Evolutionary conservation across 2,888 invertebrate genomes (phyloP), one percentile per base, ranked within the genome.

Genomic region (Drosophila mimica): DNA sequence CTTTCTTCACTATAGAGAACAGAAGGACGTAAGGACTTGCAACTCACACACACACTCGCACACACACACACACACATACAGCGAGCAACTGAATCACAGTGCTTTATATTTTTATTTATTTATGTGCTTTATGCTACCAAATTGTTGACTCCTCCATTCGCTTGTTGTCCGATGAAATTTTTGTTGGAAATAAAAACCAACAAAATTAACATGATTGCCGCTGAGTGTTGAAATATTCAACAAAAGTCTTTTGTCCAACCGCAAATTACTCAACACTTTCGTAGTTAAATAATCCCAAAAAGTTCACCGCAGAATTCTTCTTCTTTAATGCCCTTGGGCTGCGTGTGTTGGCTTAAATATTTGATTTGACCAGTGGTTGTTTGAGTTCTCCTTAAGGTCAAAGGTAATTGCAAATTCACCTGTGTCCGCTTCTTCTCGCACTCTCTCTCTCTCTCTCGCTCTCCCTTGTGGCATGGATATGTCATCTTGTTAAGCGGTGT

Each of bases 41-140:
- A 33, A 7, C 36, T 30, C 28, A 6, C 51, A 33, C 36, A 28
- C 28, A 62, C 34, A 53, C 31, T 28, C 53, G 20, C 46, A n/a
- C 38, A 17, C 61, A n/a, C 40, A 53, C 38, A 52, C 36, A 36
- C 17, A 13, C n/a, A 46, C n/a, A 46, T 25, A 46, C 3, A 52
- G 2, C 4, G 8, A 25, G 17, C n/a, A 13, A 17, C 17, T 34
- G 28, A 34, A 25, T 34, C 52, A 60, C 62, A 54, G 61, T 53
- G 75, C 70, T 76, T 71, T 82, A 73, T 79, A 69, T 74, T 72
- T 85, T 78, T 82, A 86, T 86, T 88, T 88, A 83, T 88, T 86
- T 86, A 82, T 88, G 69, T 86, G 74, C 81, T 85, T 85, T 88
- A 60, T 84, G 81, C 80, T 53, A 81, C 74, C 84, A 71, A 79